Percentiles rank a stretch among this genome's conserved stretches.
Evolutionary conservation across 2,113 vertebrate species (phyloP).

Genomic region (Cervus canadensis): DNA sequence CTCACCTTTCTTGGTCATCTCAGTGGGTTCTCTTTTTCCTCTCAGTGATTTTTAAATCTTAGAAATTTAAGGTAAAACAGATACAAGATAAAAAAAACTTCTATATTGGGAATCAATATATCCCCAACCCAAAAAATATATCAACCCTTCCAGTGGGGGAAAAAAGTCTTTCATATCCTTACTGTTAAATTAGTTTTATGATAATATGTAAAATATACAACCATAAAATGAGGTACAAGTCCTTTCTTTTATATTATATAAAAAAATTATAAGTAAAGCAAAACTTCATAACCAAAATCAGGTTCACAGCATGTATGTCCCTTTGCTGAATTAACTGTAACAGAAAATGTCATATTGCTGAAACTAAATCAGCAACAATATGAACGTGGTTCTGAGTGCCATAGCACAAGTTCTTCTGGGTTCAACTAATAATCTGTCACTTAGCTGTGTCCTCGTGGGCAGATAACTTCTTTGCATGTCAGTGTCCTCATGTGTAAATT

Average conservation of each 20-base stretch:
- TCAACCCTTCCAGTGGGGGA: background rate
- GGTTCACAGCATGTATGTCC: background rate
- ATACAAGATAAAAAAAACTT: background rate
- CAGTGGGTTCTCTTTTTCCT: background rate
- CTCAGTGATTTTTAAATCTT: background rate
- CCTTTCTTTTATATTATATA: background rate
- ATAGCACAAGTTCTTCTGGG: background rate
- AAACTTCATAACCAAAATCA: slow-evolving; percentile 5
- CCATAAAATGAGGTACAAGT: background rate
- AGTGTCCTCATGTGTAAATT: background rate
- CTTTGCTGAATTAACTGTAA: background rate
- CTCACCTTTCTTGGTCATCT: background rate
- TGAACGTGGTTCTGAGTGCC: background rate
- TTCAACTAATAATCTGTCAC: background rate
- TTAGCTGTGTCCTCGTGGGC: background rate
- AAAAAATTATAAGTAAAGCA: background rate
- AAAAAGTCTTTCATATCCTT: background rate
- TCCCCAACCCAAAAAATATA: background rate
- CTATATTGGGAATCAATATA: background rate
- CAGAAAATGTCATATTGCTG: background rate
- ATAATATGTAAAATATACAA: background rate
- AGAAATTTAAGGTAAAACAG: background rate
- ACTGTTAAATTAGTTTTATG: slow-evolving; percentile 1
- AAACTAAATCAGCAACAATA: background rate
- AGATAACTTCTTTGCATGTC: background rate